A percentile compares a stretch with the other conserved stretches of the same genome.
Conservation (phyloP, 1,140 invertebrate species). For the Penaeus vannamei region DNA sequence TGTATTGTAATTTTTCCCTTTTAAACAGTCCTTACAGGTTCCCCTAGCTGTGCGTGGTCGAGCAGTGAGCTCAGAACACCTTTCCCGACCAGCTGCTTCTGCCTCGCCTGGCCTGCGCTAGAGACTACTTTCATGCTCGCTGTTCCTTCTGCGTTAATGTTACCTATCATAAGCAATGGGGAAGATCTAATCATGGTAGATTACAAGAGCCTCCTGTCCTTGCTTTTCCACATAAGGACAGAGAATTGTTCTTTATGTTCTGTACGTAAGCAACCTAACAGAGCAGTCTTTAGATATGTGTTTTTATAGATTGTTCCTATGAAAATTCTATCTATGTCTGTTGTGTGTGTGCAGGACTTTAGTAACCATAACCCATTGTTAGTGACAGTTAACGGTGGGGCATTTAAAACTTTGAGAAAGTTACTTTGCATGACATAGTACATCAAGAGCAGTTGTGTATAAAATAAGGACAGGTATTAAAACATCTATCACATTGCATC, state of each 20-base stretch:
- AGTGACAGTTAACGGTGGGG: constrained; percentile 22
- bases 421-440: constrained; percentile 25
- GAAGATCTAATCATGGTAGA: not conserved
- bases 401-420: not conserved
- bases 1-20: not conserved
- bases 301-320: too few relatives aligned
- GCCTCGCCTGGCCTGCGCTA: constrained; percentile 34
- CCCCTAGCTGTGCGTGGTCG: constrained; percentile 57
- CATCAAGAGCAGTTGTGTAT: constrained; percentile 8
- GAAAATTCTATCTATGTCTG: too few relatives aligned
- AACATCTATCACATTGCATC: too few relatives aligned
- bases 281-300: too few relatives aligned
- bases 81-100: constrained; percentile 60
- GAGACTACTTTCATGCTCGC: constrained; percentile 6
- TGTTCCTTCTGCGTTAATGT: not conserved
- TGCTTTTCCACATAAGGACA: not conserved
- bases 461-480: not conserved
- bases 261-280: too few relatives aligned
- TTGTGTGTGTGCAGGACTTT: too few relatives aligned
- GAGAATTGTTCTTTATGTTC: not conserved
- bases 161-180: not conserved
- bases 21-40: constrained; percentile 36
- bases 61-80: constrained; percentile 56
- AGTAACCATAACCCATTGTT: not conserved
- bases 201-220: not conserved